Conservation (phyloP, 2,113 vertebrate species). For the Spea multiplicata region DNA sequence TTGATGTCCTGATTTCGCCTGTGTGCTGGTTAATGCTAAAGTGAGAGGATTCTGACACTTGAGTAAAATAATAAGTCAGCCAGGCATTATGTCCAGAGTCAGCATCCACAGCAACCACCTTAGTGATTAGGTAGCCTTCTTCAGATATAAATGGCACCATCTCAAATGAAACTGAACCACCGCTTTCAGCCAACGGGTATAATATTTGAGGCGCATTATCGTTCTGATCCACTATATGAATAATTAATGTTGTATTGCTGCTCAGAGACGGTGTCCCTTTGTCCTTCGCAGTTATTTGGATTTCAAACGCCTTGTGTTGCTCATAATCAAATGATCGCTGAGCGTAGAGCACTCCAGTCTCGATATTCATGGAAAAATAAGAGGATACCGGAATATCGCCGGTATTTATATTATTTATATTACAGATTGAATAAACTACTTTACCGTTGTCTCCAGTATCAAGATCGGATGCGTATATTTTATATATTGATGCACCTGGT, state of each 20-base stretch:
- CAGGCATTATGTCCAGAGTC: constrained; percentile 64
- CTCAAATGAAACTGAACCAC: constrained; percentile 70
- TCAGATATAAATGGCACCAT: constrained; percentile 77
- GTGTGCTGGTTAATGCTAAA: neutral
- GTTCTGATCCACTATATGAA: no score
- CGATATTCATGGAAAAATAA: constrained; percentile 62
- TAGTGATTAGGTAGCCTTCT: constrained; percentile 46
- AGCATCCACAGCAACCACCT: constrained; percentile 59
- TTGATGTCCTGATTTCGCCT: constrained; percentile 42
- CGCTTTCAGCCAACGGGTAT: constrained; percentile 56
- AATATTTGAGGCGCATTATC: constrained; percentile 62
- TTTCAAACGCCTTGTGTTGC: constrained; percentile 67
- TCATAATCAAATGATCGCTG: no score
- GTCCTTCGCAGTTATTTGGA: constrained; percentile 62
- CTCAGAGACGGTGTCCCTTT: constrained; percentile 22
- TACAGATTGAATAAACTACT: constrained; percentile 80
- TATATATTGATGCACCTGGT: constrained; percentile 77
- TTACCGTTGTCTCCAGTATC: constrained; percentile 48
- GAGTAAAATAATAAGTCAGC: constrained; percentile 58
- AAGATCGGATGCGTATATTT: constrained; percentile 53
- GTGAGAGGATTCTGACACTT: constrained; percentile 46
- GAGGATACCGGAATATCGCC: constrained; percentile 84
- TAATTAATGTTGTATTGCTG: constrained; percentile 51
- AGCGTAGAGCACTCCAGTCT: no score
- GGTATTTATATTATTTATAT: constrained; percentile 84